Conservation (phyloP, 1,140 invertebrate genomes). For the Trichogramma pretiosum region DNA sequence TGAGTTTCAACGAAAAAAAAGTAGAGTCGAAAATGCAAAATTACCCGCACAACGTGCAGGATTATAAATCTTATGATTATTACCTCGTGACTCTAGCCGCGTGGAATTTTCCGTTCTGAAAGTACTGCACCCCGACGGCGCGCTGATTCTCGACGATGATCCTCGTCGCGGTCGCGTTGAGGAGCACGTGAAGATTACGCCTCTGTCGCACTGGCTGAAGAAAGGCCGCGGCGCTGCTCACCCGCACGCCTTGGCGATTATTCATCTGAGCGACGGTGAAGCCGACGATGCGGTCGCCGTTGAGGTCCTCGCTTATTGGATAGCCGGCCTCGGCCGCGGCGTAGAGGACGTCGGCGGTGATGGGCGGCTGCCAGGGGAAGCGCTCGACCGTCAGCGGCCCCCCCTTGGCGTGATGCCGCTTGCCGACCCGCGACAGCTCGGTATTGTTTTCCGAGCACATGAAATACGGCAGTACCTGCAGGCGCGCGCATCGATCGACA, state of each 20-base stretch:
- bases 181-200: slow-evolving; percentile 61
- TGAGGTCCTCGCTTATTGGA: slow-evolving; percentile 47
- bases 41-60: too few species aligned
- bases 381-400: slow-evolving; percentile 41
- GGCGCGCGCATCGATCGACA: too few species aligned
- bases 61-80: slow-evolving; percentile 8
- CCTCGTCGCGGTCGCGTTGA: slow-evolving; percentile 60
- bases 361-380: slow-evolving; percentile 43
- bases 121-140: slow-evolving; percentile 53
- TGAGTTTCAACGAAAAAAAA: too few species aligned
- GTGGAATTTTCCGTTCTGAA: slow-evolving; percentile 20
- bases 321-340: slow-evolving; percentile 50
- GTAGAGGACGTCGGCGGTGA: slow-evolving; percentile 47
- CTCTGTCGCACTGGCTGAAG: slow-evolving; percentile 51
- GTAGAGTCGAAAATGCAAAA: too few species aligned
- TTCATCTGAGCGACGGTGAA: slow-evolving; percentile 48
- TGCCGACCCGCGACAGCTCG: slow-evolving; percentile 38
- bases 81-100: slow-evolving; percentile 28
- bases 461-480: slow-evolving; percentile 50
- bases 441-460: slow-evolving; percentile 46
- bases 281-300: slow-evolving; percentile 45
- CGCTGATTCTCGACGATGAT: slow-evolving; percentile 49
- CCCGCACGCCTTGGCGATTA: slow-evolving; percentile 52
- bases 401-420: slow-evolving; percentile 33
- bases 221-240: slow-evolving; percentile 60